Evolutionary conservation across 2,797 vertebrate species (phyloP), one percentile per base, ranked within the genome.

Genomic region (Pteronotus mesoamericanus): DNA sequence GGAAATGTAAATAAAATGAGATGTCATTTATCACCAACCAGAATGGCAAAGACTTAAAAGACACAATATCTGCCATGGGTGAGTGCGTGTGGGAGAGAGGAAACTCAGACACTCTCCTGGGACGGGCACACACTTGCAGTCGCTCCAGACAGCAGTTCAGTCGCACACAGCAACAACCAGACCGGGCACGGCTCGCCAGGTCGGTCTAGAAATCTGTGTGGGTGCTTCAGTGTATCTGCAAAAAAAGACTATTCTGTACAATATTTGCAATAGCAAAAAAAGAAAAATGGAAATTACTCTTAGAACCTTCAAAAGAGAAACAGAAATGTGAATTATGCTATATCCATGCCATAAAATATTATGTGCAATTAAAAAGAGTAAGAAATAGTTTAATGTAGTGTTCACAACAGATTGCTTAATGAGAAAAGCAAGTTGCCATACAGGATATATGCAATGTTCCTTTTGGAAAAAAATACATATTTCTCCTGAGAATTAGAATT

Each of bases 1-100:
- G 39, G 19, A 94, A 93, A 46, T 72, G 19, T 77, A 86, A 93
- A 86, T 57, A 82, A 82, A 87, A 89, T 48, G 26, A 93, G 39
- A 86, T 77, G 44, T 9, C 86, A 44, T 32, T 66, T 66, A 71
- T 42, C 26, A 18, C 59, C 72, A 48, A 69, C 37, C 37, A 86
- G 68, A 91, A 22, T n/a, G 21, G 11, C 75, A 57, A 86, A 91
- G 77, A 72, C 55, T 77, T 66, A 66, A 80, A 90, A 61, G 44
- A 42, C 2, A 91, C 64, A 88, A 46, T 84, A 57, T 51, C 21
- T 72, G 72, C 16, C 12, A 2, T 9, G 57, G 64, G 26, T 55
- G 18, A 95, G 79, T 19, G 6, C 37, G 37, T 1, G 2, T 53
- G 6, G 37, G 24, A 77, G 77, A 16, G 9, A 11, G 72, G 15